A percentile compares a stretch with the other conserved stretches of the same genome.
These are phyloP conservation scores for Leptopilina boulardi DNA, from an alignment of 1,140 invertebrate species.

Conservation along the genomic window DNA sequence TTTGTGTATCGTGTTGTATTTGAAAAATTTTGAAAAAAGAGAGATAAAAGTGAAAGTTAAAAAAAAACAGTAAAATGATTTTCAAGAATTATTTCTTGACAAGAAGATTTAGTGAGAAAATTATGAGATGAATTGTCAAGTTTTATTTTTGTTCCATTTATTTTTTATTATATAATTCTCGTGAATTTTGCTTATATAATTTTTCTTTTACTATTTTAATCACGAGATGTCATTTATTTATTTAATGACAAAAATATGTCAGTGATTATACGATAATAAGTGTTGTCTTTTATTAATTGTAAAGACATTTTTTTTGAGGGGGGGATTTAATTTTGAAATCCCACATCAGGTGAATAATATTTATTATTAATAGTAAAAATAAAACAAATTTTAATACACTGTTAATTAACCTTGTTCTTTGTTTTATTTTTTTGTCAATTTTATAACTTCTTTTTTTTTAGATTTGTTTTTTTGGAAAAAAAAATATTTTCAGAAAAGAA, in stretches of 20 bases:
- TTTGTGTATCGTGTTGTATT: background rate
- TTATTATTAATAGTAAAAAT: no score
- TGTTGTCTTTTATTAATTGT: background rate
- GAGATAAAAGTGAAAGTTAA: background rate
- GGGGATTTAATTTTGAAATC: background rate
- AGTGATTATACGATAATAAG: background rate
- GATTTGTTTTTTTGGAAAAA: background rate
- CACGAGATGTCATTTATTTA: background rate
- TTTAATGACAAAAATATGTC: background rate
- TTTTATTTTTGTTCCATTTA: background rate
- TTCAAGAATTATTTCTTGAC: background rate
- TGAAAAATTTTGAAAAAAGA: background rate
- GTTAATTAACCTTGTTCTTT: no score
- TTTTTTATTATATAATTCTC: background rate
- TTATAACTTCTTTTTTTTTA: no score
- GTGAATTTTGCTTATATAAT: background rate
- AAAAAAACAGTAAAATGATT: background rate
- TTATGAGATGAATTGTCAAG: background rate
- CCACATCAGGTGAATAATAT: no score
- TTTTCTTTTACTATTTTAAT: background rate
- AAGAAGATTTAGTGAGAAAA: background rate
- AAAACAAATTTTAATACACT: no score
- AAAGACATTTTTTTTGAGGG: background rate
- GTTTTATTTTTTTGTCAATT: no score
- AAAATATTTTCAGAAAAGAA: slow-evolving; percentile 35